These are phyloP conservation scores for Sparidentex hasta DNA, from an alignment of 2,797 vertebrate genomes.

Conservation along the genomic window DNA sequence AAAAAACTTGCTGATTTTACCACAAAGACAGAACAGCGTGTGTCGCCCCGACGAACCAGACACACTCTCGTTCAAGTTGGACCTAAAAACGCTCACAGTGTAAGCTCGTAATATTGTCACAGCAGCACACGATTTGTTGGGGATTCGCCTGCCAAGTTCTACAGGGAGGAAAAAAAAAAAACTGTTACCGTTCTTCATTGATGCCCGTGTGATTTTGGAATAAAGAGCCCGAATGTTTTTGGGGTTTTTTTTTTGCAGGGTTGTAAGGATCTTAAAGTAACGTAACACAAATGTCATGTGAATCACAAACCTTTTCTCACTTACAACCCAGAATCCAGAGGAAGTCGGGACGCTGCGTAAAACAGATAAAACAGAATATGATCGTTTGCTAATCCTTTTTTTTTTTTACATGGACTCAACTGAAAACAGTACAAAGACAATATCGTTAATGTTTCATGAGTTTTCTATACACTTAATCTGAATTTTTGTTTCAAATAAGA, in stretches of 20 bases:
- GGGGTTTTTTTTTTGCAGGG: neutral
- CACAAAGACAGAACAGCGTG: neutral
- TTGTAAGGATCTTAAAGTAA: neutral
- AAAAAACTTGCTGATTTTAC: slow-evolving; percentile 18
- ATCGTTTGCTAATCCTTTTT: too few relatives aligned
- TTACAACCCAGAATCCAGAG: neutral
- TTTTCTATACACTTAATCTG: too few relatives aligned
- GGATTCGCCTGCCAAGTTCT: slow-evolving; percentile 30
- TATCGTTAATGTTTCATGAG: too few relatives aligned
- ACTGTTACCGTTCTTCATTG: slow-evolving; percentile 4
- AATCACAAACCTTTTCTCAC: slow-evolving; percentile 11
- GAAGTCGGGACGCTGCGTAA: too few relatives aligned
- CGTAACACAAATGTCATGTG: slow-evolving; percentile 8
- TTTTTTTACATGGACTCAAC: too few relatives aligned
- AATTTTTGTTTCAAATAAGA: too few relatives aligned
- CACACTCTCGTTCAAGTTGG: slow-evolving; percentile 17
- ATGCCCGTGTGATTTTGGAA: neutral
- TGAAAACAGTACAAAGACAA: too few relatives aligned
- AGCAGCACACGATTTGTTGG: slow-evolving; percentile 15
- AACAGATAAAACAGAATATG: too few relatives aligned
- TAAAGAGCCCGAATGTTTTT: neutral
- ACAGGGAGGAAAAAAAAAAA: neutral
- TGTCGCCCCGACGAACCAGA: slow-evolving; percentile 19
- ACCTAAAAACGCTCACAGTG: slow-evolving; percentile 18
- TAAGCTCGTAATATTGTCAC: slow-evolving; percentile 13